Percentiles rank a stretch among this genome's conserved stretches.
phyloP scores from a whole-genome alignment of 2,113 vertebrate genomes.

The Narcine bancroftii region DNA sequence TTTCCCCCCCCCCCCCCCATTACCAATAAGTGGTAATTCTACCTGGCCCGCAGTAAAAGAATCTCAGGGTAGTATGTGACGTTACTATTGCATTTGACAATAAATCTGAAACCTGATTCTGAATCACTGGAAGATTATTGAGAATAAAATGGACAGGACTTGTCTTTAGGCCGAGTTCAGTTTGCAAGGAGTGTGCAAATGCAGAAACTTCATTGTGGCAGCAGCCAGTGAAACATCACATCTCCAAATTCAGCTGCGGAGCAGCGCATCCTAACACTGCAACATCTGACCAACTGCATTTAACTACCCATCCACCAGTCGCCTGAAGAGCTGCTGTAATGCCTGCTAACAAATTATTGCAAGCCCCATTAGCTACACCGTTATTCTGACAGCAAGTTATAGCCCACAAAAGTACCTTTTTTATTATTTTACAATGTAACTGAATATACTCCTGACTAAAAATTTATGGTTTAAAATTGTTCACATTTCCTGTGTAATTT shows the following conservation, averaged over 20 bases:
- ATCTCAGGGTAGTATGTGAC: too few species aligned
- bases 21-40: too few species aligned
- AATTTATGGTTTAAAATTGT: background rate
- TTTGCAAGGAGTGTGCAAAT: background rate
- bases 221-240: background rate
- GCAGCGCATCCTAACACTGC: background rate
- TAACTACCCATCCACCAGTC: background rate
- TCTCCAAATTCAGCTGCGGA: background rate
- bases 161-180: background rate
- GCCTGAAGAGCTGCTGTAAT: background rate
- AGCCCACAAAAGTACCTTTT: background rate
- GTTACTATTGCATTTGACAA: too few species aligned
- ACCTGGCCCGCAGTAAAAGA: too few species aligned
- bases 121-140: too few species aligned
- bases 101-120: too few species aligned
- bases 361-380: background rate
- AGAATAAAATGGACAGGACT: background rate
- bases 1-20: too few species aligned
- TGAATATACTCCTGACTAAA: background rate
- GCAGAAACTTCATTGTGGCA: background rate
- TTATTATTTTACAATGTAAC: background rate
- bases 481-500: background rate
- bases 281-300: background rate
- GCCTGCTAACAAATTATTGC: background rate
- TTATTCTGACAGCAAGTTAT: background rate